These are phyloP conservation scores for Halcyon smyrnensis DNA, from an alignment of 2,797 vertebrate species.

Conservation along the genomic window DNA sequence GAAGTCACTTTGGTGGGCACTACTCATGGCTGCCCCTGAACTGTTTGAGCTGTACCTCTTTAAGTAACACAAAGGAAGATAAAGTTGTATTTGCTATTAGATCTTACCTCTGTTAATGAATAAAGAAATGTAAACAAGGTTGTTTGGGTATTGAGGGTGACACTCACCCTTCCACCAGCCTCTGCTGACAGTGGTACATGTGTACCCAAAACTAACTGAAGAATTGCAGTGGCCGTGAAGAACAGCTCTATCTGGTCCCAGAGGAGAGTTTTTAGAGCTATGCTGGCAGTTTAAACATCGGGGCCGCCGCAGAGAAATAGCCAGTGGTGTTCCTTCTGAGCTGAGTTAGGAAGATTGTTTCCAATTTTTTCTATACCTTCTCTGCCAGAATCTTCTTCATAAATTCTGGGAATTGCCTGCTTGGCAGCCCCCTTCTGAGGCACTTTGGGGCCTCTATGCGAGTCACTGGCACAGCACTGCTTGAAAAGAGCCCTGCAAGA, in stretches of 20 bases:
- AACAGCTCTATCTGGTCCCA: not conserved
- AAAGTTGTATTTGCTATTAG: not conserved
- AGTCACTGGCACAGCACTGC: not conserved
- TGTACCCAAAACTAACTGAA: not conserved
- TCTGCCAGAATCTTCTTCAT: not conserved
- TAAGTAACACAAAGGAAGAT: not conserved
- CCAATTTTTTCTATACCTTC: not conserved
- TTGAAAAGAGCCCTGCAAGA: not conserved
- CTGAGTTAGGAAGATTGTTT: not conserved
- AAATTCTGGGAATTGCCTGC: not conserved
- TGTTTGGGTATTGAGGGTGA: slow-evolving; percentile 8
- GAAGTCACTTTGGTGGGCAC: not conserved
- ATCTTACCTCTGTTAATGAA: slow-evolving; percentile 60
- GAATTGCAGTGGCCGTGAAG: not conserved
- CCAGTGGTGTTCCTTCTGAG: not conserved
- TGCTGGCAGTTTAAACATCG: not conserved
- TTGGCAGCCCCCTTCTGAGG: not conserved
- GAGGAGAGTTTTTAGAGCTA: not conserved
- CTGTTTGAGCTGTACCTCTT: not conserved
- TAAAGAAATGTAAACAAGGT: slow-evolving; percentile 61
- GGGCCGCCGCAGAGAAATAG: not conserved
- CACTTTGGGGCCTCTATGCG: fast-evolving
- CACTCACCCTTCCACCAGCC: not conserved
- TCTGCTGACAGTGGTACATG: not conserved
- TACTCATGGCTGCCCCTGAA: not conserved